Conservation (phyloP, 2,888 invertebrate species). For the Cephus sareptanus region DNA sequence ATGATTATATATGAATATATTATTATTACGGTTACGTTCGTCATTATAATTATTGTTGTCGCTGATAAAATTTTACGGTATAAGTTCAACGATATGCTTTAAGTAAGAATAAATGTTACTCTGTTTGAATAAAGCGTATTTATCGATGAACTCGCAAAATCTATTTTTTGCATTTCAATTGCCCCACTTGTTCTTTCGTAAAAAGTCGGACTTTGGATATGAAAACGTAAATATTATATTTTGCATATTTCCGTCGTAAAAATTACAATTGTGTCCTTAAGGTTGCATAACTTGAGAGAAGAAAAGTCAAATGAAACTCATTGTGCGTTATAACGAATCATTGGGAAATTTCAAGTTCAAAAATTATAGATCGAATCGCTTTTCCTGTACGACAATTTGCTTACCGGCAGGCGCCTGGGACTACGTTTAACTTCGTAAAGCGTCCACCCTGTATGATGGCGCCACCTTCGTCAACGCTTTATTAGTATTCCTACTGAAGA, state of each 20-base stretch:
- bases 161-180: not conserved
- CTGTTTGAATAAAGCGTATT: conserved; percentile 66
- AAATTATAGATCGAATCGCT: not conserved
- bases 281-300: not conserved
- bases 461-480: not conserved
- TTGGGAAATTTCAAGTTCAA: not conserved
- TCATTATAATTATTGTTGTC: conserved; percentile 49
- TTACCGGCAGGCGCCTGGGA: not conserved
- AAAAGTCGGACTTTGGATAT: not conserved
- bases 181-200: not conserved
- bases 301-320: not conserved
- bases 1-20: conserved; percentile 34
- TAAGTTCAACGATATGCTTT: conserved; percentile 64
- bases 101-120: conserved; percentile 65
- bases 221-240: not conserved
- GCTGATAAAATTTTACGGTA: conserved; percentile 63
- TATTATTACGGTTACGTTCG: conserved; percentile 30
- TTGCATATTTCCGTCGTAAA: not conserved
- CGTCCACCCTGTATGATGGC: not conserved
- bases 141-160: conserved; percentile 54
- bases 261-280: not conserved
- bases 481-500: not conserved
- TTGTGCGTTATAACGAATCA: not conserved
- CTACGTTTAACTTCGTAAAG: not conserved
- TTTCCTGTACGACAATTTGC: not conserved